A percentile compares a stretch with the other conserved stretches of the same genome.
Conservation (phyloP, 2,113 vertebrate species). For the Progne subis region DNA sequence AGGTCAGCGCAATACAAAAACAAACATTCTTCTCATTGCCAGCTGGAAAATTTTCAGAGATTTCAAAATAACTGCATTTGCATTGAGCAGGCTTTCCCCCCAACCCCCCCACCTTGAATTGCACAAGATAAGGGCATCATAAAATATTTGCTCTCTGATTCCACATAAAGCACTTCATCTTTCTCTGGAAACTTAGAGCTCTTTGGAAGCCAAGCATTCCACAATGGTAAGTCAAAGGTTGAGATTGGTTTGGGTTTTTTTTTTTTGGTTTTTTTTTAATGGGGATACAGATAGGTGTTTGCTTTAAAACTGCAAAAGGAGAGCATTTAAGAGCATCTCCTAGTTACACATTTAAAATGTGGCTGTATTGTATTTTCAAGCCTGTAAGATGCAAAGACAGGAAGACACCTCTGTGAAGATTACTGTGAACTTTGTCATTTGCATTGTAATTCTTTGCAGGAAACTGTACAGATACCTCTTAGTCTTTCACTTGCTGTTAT, state of each 20-base stretch:
- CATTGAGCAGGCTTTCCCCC: not conserved
- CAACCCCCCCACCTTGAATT: not conserved
- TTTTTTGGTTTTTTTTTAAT: too few species aligned
- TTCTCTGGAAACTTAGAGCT: not conserved
- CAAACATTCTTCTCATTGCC: not conserved
- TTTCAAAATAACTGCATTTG: not conserved
- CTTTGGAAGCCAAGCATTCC: not conserved
- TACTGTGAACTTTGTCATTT: not conserved
- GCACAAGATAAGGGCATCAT: not conserved
- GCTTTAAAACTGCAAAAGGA: not conserved
- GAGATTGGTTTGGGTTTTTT: not conserved
- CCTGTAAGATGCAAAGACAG: not conserved
- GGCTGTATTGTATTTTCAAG: not conserved
- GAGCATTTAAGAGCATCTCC: not conserved
- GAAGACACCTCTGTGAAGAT: not conserved
- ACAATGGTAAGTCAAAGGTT: constrained; percentile 23
- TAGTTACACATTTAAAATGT: not conserved
- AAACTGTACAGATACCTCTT: not conserved
- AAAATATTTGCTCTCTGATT: not conserved
- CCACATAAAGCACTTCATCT: not conserved
- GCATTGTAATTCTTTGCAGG: not conserved
- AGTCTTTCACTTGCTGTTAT: not conserved
- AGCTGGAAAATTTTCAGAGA: not conserved
- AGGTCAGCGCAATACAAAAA: not conserved
- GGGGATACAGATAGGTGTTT: not conserved